Evolutionary conservation across 2,797 vertebrate genomes (phyloP).

Genomic region (Hipposideros larvatus): DNA sequence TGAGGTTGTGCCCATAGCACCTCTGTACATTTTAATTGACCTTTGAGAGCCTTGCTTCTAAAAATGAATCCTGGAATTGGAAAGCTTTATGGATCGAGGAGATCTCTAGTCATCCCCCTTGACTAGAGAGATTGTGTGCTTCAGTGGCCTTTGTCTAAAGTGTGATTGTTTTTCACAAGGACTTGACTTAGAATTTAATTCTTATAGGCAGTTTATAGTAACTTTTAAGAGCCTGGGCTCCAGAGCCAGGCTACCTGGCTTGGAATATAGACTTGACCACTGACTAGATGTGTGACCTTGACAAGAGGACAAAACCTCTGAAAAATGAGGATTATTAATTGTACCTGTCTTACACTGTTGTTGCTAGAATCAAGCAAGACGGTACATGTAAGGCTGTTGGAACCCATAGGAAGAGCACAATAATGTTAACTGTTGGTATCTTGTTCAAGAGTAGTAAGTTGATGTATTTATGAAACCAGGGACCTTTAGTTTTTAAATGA

Average conservation of each 20-base stretch:
- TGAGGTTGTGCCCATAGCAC: background rate
- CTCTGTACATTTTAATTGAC: background rate
- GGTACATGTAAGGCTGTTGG: background rate
- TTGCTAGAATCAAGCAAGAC: background rate
- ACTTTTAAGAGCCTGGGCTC: background rate
- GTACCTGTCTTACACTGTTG: background rate
- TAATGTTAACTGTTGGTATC: background rate
- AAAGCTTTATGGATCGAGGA: background rate
- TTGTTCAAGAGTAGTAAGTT: background rate
- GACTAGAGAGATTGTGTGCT: background rate
- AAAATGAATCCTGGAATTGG: background rate
- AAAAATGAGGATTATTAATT: background rate
- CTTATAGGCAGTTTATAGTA: background rate
- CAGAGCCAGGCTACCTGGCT: background rate
- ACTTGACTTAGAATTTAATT: constrained; percentile 63
- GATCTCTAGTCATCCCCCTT: background rate
- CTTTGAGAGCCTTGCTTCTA: background rate
- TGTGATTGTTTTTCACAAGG: constrained; percentile 13
- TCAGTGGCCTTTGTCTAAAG: background rate
- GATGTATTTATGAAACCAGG: background rate
- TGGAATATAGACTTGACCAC: background rate
- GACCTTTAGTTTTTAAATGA: constrained; percentile 39
- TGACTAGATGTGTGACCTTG: background rate
- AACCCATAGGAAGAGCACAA: background rate
- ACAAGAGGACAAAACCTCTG: background rate